Base-by-base conservation (phyloP, 2,113 vertebrate genomes). In the Penelope pileata region DNA sequence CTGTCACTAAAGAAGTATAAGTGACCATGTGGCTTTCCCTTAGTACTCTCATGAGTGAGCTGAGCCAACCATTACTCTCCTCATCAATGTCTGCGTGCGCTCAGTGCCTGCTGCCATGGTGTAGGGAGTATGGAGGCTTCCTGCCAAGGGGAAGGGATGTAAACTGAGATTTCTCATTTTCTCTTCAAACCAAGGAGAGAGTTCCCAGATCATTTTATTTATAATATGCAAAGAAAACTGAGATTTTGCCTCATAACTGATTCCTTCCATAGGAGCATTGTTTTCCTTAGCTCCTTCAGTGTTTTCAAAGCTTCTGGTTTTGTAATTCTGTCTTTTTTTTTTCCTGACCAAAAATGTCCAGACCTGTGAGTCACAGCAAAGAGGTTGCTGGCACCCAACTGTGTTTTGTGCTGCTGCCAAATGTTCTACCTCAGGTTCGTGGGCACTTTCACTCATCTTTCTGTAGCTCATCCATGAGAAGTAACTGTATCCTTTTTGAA, bases 51-150 rank as follows among this genome's bases (percentile, higher is more conserved):
- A 26, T 58, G 24, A 63, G 24, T 54, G 32, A 26, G 34, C 38
- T 30, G 21, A 45, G 6, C 23, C 34, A 60, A 10, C 60, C 2
- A 0, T 47, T 36, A 38, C 32, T 74, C 30, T 60, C 16, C 45
- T 10, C 48, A n/a, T 6, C 0, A 0, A 9, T 38, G 29, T 22
- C 22, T 78, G 27, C 18, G 45, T 15, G 6, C 10, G 23, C 22
- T 74, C 24, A 18, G 18, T 43, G 62, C 18, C 40, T 30, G 62
- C 29, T 19, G 62, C 40, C 36, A 30, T 18, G 29, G 29, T 64
- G 27, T 12, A 26, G 23, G 36, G 30, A 21, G n/a, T 47, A 45
- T 38, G n/a, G 59, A 38, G 50, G 7, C 27, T 62, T 64, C 15
- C 48, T 67, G 50, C 51, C 54, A 29, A 76, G 47, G 63, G 29